These are phyloP conservation scores for Enteromius treurensis DNA, from an alignment of 2,797 vertebrate species.

Conservation along the genomic window DNA sequence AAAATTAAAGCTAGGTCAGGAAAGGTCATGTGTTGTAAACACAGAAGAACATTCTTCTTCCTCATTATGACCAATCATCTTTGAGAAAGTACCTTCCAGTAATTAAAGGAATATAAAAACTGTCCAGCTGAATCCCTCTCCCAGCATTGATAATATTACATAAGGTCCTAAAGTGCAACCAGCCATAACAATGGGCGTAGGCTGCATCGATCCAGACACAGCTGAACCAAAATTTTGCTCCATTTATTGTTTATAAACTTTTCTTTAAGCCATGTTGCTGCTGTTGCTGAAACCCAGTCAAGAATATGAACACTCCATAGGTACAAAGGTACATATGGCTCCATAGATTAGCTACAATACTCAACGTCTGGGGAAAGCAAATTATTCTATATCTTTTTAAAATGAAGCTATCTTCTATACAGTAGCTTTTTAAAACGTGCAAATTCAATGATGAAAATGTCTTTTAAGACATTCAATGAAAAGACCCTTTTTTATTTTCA, in stretches of 20 bases:
- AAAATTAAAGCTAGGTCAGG: neutral
- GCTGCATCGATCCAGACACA: neutral
- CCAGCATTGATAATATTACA: constrained; percentile 10
- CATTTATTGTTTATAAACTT: no score
- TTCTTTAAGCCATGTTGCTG: no score
- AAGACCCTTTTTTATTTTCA: neutral
- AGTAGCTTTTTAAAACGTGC: neutral
- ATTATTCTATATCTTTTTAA: neutral
- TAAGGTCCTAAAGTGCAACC: constrained; percentile 13
- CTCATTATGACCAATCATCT: neutral
- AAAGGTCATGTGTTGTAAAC: neutral
- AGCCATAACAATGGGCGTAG: neutral
- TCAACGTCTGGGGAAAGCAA: neutral
- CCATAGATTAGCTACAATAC: no score
- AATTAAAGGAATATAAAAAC: neutral
- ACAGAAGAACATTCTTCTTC: neutral
- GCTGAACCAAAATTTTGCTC: neutral
- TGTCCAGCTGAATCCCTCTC: constrained; percentile 11
- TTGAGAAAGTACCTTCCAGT: neutral
- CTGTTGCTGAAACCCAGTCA: no score
- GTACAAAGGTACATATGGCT: no score
- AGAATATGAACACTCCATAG: no score
- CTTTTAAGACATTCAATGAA: neutral
- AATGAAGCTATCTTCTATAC: neutral
- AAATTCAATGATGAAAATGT: neutral